Evolutionary conservation across 1,140 invertebrate genomes (phyloP).

Genomic region (Leptopilina boulardi): DNA sequence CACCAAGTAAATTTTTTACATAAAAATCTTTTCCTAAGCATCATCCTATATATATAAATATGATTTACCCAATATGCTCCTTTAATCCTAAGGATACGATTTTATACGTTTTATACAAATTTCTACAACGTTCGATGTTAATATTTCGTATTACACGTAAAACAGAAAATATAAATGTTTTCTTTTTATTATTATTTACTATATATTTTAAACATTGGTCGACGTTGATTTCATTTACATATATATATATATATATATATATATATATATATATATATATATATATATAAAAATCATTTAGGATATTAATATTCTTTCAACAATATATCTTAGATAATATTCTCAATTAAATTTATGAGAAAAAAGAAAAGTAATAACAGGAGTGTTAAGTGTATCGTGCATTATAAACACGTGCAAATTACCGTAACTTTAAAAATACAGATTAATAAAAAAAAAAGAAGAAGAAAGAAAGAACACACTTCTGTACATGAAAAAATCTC

Average conservation of each 20-base stretch:
- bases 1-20: slow-evolving; percentile 31
- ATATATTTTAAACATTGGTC: no score
- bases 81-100: slow-evolving; percentile 4
- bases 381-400: background rate
- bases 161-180: no score
- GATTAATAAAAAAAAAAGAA: background rate
- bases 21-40: slow-evolving; percentile 12
- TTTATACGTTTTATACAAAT: slow-evolving; percentile 23
- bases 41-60: slow-evolving; percentile 14
- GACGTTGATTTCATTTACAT: no score
- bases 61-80: background rate
- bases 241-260: background rate
- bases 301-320: background rate
- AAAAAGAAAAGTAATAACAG: slow-evolving; percentile 16
- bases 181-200: no score
- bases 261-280: background rate
- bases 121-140: slow-evolving; percentile 22
- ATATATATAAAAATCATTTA: slow-evolving; percentile 1
- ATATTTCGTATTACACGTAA: background rate
- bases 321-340: background rate
- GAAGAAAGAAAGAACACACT: background rate
- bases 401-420: slow-evolving; percentile 19
- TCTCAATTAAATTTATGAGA: background rate
- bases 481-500: slow-evolving; percentile 18
- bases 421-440: background rate